Conservation (phyloP, 2,113 vertebrate species). For the Emydocephalus ijimae region DNA sequence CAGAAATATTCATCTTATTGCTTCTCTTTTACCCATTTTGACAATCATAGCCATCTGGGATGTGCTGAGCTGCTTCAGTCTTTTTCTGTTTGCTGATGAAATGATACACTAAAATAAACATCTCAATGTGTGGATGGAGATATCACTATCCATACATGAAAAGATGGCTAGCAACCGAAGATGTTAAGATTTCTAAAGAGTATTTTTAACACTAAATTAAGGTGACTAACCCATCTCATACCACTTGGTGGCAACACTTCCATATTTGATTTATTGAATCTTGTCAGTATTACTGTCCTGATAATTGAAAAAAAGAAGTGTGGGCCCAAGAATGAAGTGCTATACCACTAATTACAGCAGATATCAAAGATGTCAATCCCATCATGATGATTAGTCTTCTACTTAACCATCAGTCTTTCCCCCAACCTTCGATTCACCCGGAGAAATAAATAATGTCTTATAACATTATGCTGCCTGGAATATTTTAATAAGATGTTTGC, state of each 20-base stretch:
- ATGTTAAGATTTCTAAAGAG: not conserved
- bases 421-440: constrained; percentile 11
- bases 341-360: constrained; percentile 40
- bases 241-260: constrained; percentile 77
- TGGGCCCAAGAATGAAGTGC: constrained; percentile 15
- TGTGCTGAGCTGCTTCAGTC: not conserved
- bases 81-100: constrained; percentile 5
- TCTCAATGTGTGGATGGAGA: not conserved
- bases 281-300: constrained; percentile 37
- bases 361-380: constrained; percentile 38
- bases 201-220: constrained; percentile 39
- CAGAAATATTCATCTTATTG: not conserved
- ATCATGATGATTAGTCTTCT: constrained; percentile 11
- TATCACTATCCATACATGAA: constrained; percentile 4
- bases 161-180: constrained; percentile 21
- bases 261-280: constrained; percentile 72
- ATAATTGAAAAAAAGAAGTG: constrained; percentile 41
- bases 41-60: not conserved
- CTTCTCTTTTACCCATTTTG: not conserved
- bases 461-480: constrained; percentile 8
- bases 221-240: constrained; percentile 57
- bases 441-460: constrained; percentile 27
- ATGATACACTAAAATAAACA: rapidly evolving
- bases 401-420: not conserved
- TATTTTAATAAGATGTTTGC: constrained; percentile 31